phyloP scores from a whole-genome alignment of 2,888 invertebrate species.

The Thumatha senex region DNA sequence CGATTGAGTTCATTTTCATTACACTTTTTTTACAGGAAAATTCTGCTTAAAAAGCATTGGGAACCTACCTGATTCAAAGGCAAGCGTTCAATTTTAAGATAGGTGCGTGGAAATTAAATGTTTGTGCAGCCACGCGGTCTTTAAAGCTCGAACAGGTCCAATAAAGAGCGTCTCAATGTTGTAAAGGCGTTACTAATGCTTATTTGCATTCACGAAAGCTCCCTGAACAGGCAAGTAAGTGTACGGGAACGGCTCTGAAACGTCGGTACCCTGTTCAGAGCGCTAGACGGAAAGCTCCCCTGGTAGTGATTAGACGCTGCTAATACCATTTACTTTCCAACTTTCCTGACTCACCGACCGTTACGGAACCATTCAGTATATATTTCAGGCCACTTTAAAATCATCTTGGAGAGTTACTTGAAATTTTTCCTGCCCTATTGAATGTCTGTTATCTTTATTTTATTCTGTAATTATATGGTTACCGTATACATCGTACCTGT shows the following conservation, averaged over 20 bases:
- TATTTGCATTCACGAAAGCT: slow-evolving; percentile 81
- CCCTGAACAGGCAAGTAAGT: slow-evolving; percentile 71
- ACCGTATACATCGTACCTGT: not conserved
- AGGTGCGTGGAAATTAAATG: slow-evolving; percentile 54
- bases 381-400: slow-evolving; percentile 73
- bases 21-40: slow-evolving; percentile 37
- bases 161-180: slow-evolving; percentile 77
- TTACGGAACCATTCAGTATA: slow-evolving; percentile 72
- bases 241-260: slow-evolving; percentile 66
- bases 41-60: slow-evolving; percentile 39
- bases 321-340: slow-evolving; percentile 82
- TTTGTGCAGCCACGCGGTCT: slow-evolving; percentile 60
- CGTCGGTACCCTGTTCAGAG: slow-evolving; percentile 55
- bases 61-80: slow-evolving; percentile 25
- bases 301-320: slow-evolving; percentile 80
- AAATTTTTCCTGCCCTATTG: slow-evolving; percentile 34
- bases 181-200: slow-evolving; percentile 79
- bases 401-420: slow-evolving; percentile 62
- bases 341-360: slow-evolving; percentile 77
- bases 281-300: slow-evolving; percentile 73
- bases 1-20: slow-evolving; percentile 48
- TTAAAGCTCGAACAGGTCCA: slow-evolving; percentile 71
- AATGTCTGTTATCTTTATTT: slow-evolving; percentile 32
- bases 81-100: slow-evolving; percentile 37
- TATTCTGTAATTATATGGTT: slow-evolving; percentile 31